Evolutionary conservation across 1,140 invertebrate species (phyloP).

Genomic region (Drosophila ercepeae): DNA sequence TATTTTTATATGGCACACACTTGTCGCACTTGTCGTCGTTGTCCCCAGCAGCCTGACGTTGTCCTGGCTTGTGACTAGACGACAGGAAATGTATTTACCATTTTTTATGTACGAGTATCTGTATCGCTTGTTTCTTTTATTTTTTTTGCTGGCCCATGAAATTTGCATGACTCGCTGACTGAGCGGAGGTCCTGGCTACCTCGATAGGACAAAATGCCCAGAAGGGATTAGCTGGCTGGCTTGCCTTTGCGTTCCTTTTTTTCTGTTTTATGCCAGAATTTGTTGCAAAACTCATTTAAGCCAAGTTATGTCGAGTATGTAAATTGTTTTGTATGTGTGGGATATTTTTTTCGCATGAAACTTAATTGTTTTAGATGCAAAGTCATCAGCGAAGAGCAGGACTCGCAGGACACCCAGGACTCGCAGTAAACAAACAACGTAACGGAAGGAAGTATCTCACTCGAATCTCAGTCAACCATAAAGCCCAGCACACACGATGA

Average conservation of each 20-base stretch:
- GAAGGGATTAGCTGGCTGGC: slow-evolving; percentile 78
- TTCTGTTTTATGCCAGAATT: slow-evolving; percentile 52
- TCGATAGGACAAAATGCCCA: slow-evolving; percentile 78
- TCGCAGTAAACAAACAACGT: slow-evolving; percentile 59
- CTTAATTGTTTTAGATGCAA: slow-evolving; percentile 84
- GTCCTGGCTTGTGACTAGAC: slow-evolving; percentile 57
- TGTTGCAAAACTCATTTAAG: slow-evolving; percentile 83
- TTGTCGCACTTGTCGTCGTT: slow-evolving; percentile 76
- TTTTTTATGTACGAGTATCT: slow-evolving; percentile 77
- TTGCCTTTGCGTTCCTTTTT: neutral
- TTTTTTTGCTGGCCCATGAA: slow-evolving; percentile 62
- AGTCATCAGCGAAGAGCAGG: slow-evolving; percentile 58
- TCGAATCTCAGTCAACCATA: slow-evolving; percentile 75
- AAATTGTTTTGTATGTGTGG: slow-evolving; percentile 69
- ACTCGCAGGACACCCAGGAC: neutral
- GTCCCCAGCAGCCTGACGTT: slow-evolving; percentile 30
- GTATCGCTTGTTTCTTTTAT: slow-evolving; percentile 22
- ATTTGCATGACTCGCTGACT: slow-evolving; percentile 70
- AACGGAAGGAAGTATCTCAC: slow-evolving; percentile 80
- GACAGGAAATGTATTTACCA: slow-evolving; percentile 83
- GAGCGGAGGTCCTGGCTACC: slow-evolving; percentile 1
- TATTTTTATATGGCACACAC: slow-evolving; percentile 59
- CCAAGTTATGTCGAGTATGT: slow-evolving; percentile 80
- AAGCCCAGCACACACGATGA: slow-evolving; percentile 63
- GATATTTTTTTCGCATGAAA: slow-evolving; percentile 67